Evolutionary conservation across 2,888 invertebrate species (phyloP), one percentile per base, ranked within the genome.

Genomic region (Keiferia lycopersicella): DNA sequence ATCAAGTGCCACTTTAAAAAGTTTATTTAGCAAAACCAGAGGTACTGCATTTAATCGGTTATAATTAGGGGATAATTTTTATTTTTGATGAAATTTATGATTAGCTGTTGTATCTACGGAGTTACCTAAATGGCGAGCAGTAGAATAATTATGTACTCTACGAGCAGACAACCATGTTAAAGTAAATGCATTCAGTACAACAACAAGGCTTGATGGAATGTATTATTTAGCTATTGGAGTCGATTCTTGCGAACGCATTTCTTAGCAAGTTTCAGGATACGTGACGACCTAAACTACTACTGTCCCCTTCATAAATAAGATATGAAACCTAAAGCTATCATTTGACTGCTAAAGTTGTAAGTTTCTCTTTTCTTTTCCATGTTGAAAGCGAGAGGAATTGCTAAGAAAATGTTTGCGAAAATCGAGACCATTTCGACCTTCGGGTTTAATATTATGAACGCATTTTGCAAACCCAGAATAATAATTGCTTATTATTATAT

Each of bases 1-100:
- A 78, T 75, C 77, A 79, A 78, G 77, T 81, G 81, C 80, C 78
- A 80, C 77, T 79, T 76, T 70, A 20, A 68, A 75, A 72, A 71
- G 72, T 71, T 74, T 65, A 71, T 65, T 63, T 70, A 70, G 64
- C 68, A 69, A 69, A 71, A 71, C 70, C 66, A 73, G 72, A 69
- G 66, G 65, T 64, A 45, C 26, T 56, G 45, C 26, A 14, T 50
- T 22, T 45, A 45, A 45, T 45, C n/a, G n/a, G 45, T 45, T 45
- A 45, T 45, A 45, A n/a, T 45, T n/a, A 45, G 45, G 16, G 45
- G 45, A 16, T 16, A n/a, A n/a, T 45, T 45, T 45, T 45, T 16
- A n/a, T 16, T 45, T 51, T 51, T 51, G 20, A 51, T 16, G 20
- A 12, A 51, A 45, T 45, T 45, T 45, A 45, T 45, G 16, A 45